phyloP scores from a whole-genome alignment of 2,888 invertebrate genomes.

The Argyresthia albistria region DNA sequence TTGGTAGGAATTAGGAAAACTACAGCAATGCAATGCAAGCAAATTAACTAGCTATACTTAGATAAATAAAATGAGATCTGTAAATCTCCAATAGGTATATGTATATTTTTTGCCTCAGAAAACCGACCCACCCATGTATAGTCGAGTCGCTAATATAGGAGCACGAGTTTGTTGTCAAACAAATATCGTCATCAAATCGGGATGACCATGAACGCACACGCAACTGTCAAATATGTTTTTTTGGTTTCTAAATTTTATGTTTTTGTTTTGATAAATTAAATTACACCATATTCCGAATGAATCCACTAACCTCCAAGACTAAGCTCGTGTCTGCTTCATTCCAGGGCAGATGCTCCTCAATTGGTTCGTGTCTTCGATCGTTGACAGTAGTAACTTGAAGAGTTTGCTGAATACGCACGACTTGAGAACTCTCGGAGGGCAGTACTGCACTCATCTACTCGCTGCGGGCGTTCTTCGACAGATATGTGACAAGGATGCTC shows the following conservation, averaged over 20 bases:
- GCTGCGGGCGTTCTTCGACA: slow-evolving; percentile 89
- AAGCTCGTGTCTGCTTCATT: slow-evolving; percentile 23
- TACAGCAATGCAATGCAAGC: no score
- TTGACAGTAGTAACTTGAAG: slow-evolving; percentile 78
- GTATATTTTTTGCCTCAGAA: no score
- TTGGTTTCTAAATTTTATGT: background rate
- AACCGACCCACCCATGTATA: no score
- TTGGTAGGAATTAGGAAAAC: no score
- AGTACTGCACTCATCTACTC: slow-evolving; percentile 90
- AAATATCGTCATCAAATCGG: slow-evolving; percentile 5
- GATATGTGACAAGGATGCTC: slow-evolving; percentile 81
- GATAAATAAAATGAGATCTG: no score
- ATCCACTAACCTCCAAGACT: background rate
- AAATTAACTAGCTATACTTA: no score
- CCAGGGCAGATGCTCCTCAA: slow-evolving; percentile 93
- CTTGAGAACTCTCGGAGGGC: slow-evolving; percentile 81
- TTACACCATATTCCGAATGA: no score
- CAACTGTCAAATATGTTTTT: no score
- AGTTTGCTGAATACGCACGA: slow-evolving; percentile 78
- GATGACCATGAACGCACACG: slow-evolving; percentile 32
- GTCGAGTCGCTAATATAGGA: no score
- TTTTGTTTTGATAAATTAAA: background rate
- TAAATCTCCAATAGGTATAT: no score
- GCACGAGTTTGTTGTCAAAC: no score
- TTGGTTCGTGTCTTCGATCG: slow-evolving; percentile 87